phyloP scores from a whole-genome alignment of 2,113 vertebrate genomes.

The Procavia capensis region DNA sequence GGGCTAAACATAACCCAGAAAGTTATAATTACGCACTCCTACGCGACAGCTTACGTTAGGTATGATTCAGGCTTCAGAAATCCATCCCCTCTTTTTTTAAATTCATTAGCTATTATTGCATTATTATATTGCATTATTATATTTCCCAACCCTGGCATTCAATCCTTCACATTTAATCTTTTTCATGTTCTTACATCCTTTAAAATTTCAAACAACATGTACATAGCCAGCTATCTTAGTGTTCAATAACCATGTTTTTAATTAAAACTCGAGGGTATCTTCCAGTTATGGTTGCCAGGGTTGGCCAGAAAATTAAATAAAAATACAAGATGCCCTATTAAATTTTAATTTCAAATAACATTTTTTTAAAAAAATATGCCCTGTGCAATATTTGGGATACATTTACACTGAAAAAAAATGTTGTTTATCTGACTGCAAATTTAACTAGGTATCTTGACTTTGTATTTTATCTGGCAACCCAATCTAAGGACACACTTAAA shows the following conservation, averaged over 20 bases:
- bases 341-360: constrained; percentile 45
- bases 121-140: too few relatives aligned
- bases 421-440: not conserved
- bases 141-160: not conserved
- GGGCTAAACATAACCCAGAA: not conserved
- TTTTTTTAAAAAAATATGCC: too few relatives aligned
- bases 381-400: not conserved
- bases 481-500: constrained; percentile 10
- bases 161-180: not conserved
- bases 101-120: not conserved
- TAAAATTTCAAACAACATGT: not conserved
- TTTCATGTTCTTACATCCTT: not conserved
- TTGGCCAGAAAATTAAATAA: constrained; percentile 4
- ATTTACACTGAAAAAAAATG: not conserved
- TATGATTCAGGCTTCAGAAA: not conserved
- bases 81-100: not conserved
- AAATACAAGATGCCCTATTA: not conserved
- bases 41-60: not conserved
- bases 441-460: not conserved
- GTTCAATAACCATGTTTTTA: not conserved
- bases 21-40: not conserved
- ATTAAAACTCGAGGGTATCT: constrained; percentile 31
- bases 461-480: constrained; percentile 43
- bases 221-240: not conserved
- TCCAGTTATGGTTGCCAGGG: not conserved